phyloP scores from a whole-genome alignment of 2,888 invertebrate species.

The Leucophenga maculata region DNA sequence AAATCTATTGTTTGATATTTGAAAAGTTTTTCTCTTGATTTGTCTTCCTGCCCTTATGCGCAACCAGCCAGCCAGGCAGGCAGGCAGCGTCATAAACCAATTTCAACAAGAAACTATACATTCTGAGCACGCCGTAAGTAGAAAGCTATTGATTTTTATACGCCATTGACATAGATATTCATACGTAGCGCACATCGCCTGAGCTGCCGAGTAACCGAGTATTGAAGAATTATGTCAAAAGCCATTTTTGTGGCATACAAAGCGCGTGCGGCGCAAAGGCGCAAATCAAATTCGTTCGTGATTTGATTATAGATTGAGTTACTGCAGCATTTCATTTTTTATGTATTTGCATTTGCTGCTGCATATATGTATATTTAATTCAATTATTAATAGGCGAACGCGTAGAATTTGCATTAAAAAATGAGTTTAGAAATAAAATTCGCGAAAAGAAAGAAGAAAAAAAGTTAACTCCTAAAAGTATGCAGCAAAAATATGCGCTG shows the following conservation, averaged over 20 bases:
- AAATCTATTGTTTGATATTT: slow-evolving; percentile 20
- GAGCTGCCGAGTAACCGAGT: neutral
- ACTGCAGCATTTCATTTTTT: neutral
- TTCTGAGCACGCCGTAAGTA: neutral
- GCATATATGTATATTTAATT: neutral
- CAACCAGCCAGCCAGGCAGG: no score
- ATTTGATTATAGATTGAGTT: slow-evolving; percentile 14
- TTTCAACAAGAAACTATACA: neutral
- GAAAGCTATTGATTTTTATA: slow-evolving; percentile 20
- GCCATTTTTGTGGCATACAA: slow-evolving; percentile 45
- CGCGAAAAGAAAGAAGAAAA: neutral
- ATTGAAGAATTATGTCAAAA: slow-evolving; percentile 54
- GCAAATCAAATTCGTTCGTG: slow-evolving; percentile 6
- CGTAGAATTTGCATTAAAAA: neutral
- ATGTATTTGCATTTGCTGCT: neutral
- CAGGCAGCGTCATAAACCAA: neutral
- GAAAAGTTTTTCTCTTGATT: slow-evolving; percentile 8
- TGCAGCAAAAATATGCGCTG: neutral
- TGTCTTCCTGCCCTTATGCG: neutral
- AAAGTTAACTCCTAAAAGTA: neutral
- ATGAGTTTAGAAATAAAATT: neutral
- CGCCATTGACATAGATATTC: slow-evolving; percentile 23
- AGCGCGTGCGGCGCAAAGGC: neutral
- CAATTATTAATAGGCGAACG: slow-evolving; percentile 10
- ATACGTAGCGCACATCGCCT: neutral